phyloP scores from a whole-genome alignment of 2,113 vertebrate genomes.

The Proterorhinus semilunaris region DNA sequence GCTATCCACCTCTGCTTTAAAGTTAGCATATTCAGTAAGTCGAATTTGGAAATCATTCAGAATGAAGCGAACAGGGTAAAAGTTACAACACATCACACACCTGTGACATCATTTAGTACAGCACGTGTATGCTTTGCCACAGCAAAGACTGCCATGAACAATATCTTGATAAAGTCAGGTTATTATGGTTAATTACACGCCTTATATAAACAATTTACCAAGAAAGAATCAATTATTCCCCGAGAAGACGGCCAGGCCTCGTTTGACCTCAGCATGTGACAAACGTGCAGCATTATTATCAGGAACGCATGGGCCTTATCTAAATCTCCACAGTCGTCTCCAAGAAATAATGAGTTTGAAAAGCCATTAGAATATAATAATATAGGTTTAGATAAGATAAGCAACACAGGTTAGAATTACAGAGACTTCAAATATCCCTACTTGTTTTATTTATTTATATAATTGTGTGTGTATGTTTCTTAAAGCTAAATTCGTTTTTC shows the following conservation, averaged over 20 bases:
- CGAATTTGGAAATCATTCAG: too few species aligned
- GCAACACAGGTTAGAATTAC: neutral
- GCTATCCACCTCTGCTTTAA: too few species aligned
- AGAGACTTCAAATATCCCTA: neutral
- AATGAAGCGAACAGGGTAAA: too few species aligned
- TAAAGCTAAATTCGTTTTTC: too few species aligned
- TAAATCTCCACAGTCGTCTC: neutral
- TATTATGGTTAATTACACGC: neutral
- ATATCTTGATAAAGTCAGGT: neutral
- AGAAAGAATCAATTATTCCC: neutral
- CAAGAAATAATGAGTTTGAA: neutral
- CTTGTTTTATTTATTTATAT: neutral
- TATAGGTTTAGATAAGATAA: neutral
- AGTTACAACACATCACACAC: too few species aligned
- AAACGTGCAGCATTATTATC: constrained; percentile 26
- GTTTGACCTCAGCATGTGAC: neutral
- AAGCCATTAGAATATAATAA: neutral
- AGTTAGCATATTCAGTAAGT: too few species aligned
- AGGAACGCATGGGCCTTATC: neutral
- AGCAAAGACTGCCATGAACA: too few species aligned
- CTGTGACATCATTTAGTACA: too few species aligned
- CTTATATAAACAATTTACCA: constrained; percentile 1
- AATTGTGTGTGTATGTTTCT: neutral
- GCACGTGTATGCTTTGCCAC: too few species aligned
- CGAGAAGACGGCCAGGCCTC: neutral